These are phyloP conservation scores for Remorina albescens DNA, from an alignment of 2,797 vertebrate species.

Conservation along the genomic window DNA sequence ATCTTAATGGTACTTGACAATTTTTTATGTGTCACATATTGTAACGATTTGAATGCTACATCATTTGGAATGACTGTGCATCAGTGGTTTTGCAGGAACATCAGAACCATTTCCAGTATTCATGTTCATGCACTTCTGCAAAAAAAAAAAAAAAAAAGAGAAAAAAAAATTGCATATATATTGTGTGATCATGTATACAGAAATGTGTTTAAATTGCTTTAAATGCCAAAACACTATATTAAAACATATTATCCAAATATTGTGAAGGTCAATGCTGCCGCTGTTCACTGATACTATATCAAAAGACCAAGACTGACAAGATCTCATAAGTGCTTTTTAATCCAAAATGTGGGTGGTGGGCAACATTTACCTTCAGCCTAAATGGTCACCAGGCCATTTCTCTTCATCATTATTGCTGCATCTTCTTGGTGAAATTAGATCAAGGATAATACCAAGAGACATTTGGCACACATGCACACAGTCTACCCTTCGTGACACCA, in stretches of 20 bases:
- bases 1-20: slow-evolving; percentile 60
- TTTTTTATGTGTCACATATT: slow-evolving; percentile 51
- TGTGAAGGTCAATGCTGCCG: slow-evolving; percentile 40
- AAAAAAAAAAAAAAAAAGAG: slow-evolving; percentile 57
- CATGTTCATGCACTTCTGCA: slow-evolving; percentile 81
- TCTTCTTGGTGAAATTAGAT: slow-evolving; percentile 55
- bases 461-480: slow-evolving; percentile 43
- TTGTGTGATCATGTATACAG: slow-evolving; percentile 67
- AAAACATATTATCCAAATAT: slow-evolving; percentile 20
- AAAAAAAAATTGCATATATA: slow-evolving; percentile 58
- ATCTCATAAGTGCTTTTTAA: slow-evolving; percentile 14
- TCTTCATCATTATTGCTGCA: slow-evolving; percentile 55
- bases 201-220: slow-evolving; percentile 53
- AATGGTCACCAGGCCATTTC: slow-evolving; percentile 48
- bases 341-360: slow-evolving; percentile 20
- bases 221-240: slow-evolving; percentile 19
- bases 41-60: slow-evolving; percentile 55
- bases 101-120: slow-evolving; percentile 81
- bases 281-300: background rate
- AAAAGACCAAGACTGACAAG: slow-evolving; percentile 2
- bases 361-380: slow-evolving; percentile 49
- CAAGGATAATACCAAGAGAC: slow-evolving; percentile 52
- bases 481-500: slow-evolving; percentile 22
- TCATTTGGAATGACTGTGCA: slow-evolving; percentile 74
- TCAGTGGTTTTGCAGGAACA: slow-evolving; percentile 71